Conservation (phyloP, 2,113 vertebrate genomes). For the Grammomys surdaster region DNA sequence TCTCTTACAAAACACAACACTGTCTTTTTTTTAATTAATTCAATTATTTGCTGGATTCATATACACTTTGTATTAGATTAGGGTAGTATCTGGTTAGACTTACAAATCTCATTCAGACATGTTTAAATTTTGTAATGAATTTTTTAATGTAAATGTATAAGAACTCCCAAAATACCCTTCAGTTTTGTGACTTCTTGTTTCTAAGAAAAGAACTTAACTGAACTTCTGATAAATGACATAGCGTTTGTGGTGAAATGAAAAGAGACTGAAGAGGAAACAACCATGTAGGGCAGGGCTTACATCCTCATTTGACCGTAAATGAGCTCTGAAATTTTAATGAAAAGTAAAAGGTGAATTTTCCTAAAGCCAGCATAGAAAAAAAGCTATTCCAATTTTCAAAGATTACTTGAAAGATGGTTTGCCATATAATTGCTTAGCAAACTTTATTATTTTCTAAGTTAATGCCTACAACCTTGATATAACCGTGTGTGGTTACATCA, state of each 20-base stretch:
- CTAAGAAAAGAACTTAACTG: conserved; percentile 63
- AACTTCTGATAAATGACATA: conserved; percentile 68
- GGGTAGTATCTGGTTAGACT: background rate
- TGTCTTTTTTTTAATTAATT: background rate
- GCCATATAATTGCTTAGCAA: background rate
- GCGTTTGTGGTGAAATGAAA: conserved; percentile 59
- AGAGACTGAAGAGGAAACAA: conserved; percentile 64
- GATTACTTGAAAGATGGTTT: background rate
- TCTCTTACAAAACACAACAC: too few species aligned
- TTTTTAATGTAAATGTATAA: background rate
- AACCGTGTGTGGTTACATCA: background rate
- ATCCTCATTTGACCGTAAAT: conserved; percentile 25
- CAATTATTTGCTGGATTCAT: background rate
- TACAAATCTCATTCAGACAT: background rate
- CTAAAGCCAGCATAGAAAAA: conserved; percentile 1
- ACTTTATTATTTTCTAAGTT: background rate
- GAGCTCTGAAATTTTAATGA: conserved; percentile 33
- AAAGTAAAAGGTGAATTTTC: conserved; percentile 47
- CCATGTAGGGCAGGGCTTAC: background rate
- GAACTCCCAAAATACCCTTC: conserved; percentile 32
- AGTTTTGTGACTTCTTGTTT: conserved; percentile 69
- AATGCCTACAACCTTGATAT: background rate
- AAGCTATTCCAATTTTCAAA: background rate
- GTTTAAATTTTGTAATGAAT: conserved; percentile 39
- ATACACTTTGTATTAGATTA: conserved; percentile 13